A percentile compares a stretch with the other conserved stretches of the same genome.
Evolutionary conservation across 2,113 vertebrate genomes (phyloP).

Genomic region (Hippocampus abdominalis): DNA sequence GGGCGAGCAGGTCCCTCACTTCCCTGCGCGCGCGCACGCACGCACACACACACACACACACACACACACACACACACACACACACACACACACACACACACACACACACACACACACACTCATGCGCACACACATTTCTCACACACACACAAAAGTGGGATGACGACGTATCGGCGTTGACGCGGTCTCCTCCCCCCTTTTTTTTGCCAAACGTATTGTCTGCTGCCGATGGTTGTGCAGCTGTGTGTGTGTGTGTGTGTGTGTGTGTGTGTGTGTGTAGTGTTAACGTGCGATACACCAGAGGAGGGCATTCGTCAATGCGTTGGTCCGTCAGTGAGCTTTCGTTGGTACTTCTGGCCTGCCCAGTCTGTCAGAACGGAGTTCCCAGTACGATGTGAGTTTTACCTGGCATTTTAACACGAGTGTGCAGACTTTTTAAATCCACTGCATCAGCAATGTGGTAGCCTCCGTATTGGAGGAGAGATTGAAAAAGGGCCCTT

Average conservation of each 20-base stretch:
- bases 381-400: no score
- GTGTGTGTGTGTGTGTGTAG: no score
- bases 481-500: no score
- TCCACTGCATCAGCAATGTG: no score
- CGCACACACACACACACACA: constrained; percentile 14
- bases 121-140: constrained; percentile 19
- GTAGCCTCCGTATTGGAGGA: no score
- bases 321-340: no score
- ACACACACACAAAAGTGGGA: constrained; percentile 12
- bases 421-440: no score
- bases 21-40: constrained; percentile 30
- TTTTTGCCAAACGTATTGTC: background rate
- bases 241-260: background rate
- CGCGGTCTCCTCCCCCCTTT: background rate
- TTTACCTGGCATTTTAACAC: no score
- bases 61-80: constrained; percentile 22
- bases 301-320: no score
- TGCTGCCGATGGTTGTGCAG: background rate
- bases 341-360: no score
- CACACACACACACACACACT: constrained; percentile 6
- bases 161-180: background rate
- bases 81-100: constrained; percentile 16
- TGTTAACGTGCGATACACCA: background rate
- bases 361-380: no score
- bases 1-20: constrained; percentile 52